Base-by-base conservation (phyloP, 2,797 vertebrate genomes). In the Leucoraja ocellata region DNA sequence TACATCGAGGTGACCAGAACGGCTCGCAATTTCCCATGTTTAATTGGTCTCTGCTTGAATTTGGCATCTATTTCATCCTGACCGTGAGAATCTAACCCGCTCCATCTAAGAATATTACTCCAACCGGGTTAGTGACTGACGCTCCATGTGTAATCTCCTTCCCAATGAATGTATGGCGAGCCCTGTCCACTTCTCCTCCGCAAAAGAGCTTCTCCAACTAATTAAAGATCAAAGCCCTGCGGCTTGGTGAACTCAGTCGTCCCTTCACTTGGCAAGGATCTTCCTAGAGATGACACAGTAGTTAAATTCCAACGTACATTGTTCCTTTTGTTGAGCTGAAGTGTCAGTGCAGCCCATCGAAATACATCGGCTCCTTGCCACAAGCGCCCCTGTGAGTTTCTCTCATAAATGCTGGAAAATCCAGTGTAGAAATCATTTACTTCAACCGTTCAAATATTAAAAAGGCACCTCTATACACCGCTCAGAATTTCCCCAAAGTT, bases 21-120 rank as follows among this genome's bases (percentile, higher is more conserved):
- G 46, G 46, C 4, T 54, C 46, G 46, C 46, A 54, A 54, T 54
- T 54, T 36, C 16, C 14, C 32, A 21, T 36, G 32, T 36, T 36
- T 88, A 68, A 88, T 88, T 88, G 84, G 63, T 32, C 32, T 36
- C 63, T 36, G 84, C n/a, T 88, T 88, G 84, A 68, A 88, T 88
- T 68, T 23, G 32, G 84, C 81, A 61, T 25, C 25, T 23, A 88
- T 88, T 88, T 88, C n/a, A 88, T 65, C 84, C 84, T 36, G n/a
- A 68, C 63, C 84, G 0, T 68, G n/a, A 68, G 84, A 88, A 68
- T 88, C 21, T 68, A 68, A 68, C 63, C n/a, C 68, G 8, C 63
- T 4, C 9, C 32, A 88, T 79, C 36, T 11, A 25, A 92, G 65
- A 14, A 74, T 28, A 4, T 36, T 58, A 28, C 46, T 54, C 71